Evolutionary conservation across 2,113 vertebrate genomes (phyloP).

Genomic region (Lepus americanus): DNA sequence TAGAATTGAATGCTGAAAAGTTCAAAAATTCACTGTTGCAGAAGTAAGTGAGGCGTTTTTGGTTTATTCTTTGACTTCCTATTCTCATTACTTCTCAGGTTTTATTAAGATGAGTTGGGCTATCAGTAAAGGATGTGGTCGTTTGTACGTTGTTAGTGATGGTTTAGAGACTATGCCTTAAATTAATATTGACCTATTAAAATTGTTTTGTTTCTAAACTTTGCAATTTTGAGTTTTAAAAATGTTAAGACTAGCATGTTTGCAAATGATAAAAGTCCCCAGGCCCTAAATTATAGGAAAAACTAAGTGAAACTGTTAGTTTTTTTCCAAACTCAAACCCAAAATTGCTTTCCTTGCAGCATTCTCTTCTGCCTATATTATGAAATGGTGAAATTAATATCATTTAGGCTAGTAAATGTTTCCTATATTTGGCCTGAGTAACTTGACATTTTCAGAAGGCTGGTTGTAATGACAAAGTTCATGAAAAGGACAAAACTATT

Average conservation of each 20-base stretch:
- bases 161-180: conserved; percentile 17
- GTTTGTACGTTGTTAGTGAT: neutral
- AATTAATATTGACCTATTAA: conserved; percentile 29
- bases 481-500: neutral
- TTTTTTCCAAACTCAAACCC: neutral
- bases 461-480: neutral
- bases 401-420: neutral
- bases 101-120: conserved; percentile 13
- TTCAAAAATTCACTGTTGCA: conserved; percentile 98
- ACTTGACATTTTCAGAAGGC: conserved; percentile 40
- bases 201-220: conserved; percentile 58
- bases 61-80: conserved; percentile 7
- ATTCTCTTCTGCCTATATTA: conserved; percentile 27
- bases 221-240: conserved; percentile 32
- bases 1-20: conserved; percentile 97
- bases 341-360: neutral
- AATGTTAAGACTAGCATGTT: conserved; percentile 19
- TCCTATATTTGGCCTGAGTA: conserved; percentile 3
- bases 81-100: conserved; percentile 34
- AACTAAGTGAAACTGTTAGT: neutral
- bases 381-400: conserved; percentile 41
- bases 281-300: conserved; percentile 18
- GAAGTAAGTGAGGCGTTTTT: conserved; percentile 90
- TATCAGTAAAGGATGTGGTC: conserved; percentile 39
- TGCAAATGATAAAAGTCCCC: conserved; percentile 27